phyloP scores from a whole-genome alignment of 2,113 vertebrate genomes.

The Nothocercus nigrocapillus region DNA sequence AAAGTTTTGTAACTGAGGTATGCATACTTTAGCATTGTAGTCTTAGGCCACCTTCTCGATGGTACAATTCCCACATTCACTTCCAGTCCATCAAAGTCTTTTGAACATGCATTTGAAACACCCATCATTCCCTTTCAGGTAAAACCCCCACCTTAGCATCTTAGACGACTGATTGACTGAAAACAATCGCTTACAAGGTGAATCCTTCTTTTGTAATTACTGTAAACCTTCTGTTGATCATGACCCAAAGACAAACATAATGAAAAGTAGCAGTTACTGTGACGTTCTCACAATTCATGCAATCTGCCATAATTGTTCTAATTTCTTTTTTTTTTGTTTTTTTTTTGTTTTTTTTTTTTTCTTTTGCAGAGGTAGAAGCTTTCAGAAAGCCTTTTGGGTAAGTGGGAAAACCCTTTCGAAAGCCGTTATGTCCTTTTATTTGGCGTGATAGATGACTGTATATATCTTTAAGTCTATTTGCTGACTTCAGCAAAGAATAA shows the following conservation, averaged over 20 bases:
- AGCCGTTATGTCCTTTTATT: constrained; percentile 96
- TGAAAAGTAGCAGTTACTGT: constrained; percentile 92
- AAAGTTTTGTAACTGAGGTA: constrained; percentile 99
- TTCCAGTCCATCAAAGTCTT: constrained; percentile 95
- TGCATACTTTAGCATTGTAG: constrained; percentile 95
- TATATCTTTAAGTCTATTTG: constrained; percentile 94
- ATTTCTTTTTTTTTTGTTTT: constrained; percentile 87
- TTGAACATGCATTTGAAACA: constrained; percentile 93
- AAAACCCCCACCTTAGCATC: constrained; percentile 88
- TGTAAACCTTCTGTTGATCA: constrained; percentile 87
- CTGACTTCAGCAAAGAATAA: constrained; percentile 94
- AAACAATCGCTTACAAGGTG: constrained; percentile 88
- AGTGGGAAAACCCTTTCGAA: constrained; percentile 97
- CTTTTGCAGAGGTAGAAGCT: constrained; percentile 99
- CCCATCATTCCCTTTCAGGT: constrained; percentile 91
- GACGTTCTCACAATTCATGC: constrained; percentile 93
- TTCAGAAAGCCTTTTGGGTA: constrained; percentile 97
- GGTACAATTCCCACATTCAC: constrained; percentile 85
- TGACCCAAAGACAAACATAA: constrained; percentile 91
- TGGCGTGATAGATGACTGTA: constrained; percentile 97
- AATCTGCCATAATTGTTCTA: constrained; percentile 95
- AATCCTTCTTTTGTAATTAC: constrained; percentile 87
- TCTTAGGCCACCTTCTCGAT: constrained; percentile 93
- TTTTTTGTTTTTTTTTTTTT: constrained; percentile 77
- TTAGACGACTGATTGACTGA: constrained; percentile 83